Conservation (phyloP, 2,113 vertebrate species). For the Parus major region DNA sequence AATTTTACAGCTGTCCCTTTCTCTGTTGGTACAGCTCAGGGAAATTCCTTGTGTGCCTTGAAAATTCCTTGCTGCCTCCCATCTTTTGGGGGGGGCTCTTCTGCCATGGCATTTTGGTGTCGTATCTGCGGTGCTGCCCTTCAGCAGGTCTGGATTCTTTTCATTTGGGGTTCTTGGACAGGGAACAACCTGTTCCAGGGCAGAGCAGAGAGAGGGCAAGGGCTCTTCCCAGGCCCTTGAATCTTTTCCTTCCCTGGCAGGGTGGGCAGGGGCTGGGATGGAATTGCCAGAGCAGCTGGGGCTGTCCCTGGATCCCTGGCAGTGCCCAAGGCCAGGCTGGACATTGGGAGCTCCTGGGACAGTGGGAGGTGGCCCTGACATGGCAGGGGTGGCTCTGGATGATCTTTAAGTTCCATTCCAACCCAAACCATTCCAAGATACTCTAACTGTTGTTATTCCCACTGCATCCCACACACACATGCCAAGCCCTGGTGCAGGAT, state of each 20-base stretch:
- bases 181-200: background rate
- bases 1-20: background rate
- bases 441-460: background rate
- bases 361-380: background rate
- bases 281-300: background rate
- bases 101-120: rapidly evolving
- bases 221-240: background rate
- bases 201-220: background rate
- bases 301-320: background rate
- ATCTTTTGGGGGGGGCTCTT: rapidly evolving
- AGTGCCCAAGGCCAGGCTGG: background rate
- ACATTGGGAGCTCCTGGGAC: background rate
- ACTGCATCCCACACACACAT: background rate
- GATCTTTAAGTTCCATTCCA: background rate
- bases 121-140: rapidly evolving
- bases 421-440: background rate
- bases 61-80: background rate
- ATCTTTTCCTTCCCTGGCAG: background rate
- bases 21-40: background rate
- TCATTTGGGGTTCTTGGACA: background rate
- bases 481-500: background rate
- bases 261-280: background rate
- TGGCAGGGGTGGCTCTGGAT: background rate
- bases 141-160: background rate
- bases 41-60: background rate